These are phyloP conservation scores for Holotrichia oblita DNA, from an alignment of 1,140 invertebrate genomes.

Conservation along the genomic window DNA sequence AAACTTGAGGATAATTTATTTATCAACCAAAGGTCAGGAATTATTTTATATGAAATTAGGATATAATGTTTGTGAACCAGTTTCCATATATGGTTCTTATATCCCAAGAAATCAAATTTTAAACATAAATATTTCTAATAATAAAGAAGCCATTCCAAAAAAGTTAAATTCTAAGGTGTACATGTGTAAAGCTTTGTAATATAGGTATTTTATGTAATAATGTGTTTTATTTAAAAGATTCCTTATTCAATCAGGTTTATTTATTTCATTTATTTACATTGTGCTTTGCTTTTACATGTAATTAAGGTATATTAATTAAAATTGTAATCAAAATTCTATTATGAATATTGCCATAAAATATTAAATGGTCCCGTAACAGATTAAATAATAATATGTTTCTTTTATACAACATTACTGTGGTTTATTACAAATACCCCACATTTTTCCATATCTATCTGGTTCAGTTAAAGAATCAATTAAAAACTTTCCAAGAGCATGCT, in stretches of 20 bases:
- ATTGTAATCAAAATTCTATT: too few species aligned
- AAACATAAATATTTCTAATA: neutral
- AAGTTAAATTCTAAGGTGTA: neutral
- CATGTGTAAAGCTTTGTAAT: conserved; percentile 10
- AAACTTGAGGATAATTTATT: conserved; percentile 71
- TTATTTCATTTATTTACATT: neutral
- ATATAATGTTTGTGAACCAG: conserved; percentile 73
- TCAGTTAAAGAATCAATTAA: conserved; percentile 75
- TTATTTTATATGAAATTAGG: conserved; percentile 80
- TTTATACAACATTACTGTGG: conserved; percentile 8
- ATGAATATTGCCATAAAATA: neutral
- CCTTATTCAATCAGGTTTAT: neutral
- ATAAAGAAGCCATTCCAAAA: neutral
- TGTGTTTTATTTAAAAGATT: neutral
- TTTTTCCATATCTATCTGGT: conserved; percentile 73
- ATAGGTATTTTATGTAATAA: neutral
- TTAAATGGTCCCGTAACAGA: neutral
- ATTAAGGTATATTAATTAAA: too few species aligned
- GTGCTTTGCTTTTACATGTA: too few species aligned
- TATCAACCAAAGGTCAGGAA: conserved; percentile 81
- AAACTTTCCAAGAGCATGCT: conserved; percentile 79
- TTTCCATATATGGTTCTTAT: conserved; percentile 70
- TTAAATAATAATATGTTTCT: neutral
- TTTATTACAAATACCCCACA: conserved; percentile 62
- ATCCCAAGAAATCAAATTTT: conserved; percentile 22